Base-by-base conservation (phyloP, 1,140 invertebrate species). In the Charaxes varanes region DNA sequence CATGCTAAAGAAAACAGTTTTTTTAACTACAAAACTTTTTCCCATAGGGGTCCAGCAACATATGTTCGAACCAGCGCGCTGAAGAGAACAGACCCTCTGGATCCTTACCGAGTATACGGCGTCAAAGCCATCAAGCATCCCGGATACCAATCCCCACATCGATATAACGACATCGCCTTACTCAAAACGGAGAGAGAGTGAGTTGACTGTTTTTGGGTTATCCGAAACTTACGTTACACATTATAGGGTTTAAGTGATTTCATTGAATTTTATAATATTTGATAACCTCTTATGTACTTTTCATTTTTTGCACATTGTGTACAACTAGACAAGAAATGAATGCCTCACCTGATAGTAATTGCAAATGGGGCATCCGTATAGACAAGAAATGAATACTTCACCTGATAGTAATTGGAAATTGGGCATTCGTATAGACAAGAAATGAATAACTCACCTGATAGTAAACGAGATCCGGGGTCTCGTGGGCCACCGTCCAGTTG, bases 391-490 rank as follows among this genome's bases (percentile, higher is more conserved):
- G n/a, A n/a, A n/a, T n/a, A n/a, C n/a, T n/a, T n/a, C n/a, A n/a
- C n/a, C n/a, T n/a, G n/a, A n/a, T n/a, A n/a, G n/a, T n/a, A n/a
- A n/a, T n/a, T n/a, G n/a, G n/a, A n/a, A n/a, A n/a, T n/a, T n/a
- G n/a, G n/a, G n/a, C n/a, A n/a, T n/a, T n/a, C n/a, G n/a, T n/a
- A n/a, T n/a, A n/a, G n/a, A n/a, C n/a, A n/a, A n/a, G n/a, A n/a
- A n/a, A n/a, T n/a, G 7, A 23, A 23, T 8, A 16, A 1, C 5
- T 70, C 81, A 97, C 95, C 89, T 97, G 95, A 84, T 97, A 96
- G 62, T 95, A 96, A 1, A 96, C 79, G 22, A 91, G 62, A 74
- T 94, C 89, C 0, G 94, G 94, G 0, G 94, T 93, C 60, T 94
- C 89, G 32, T 88, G 67, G 0, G 91, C 88, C 4, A 96, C 94